Conservation (phyloP, 2,113 vertebrate genomes). For the Mionectes macconnelli region DNA sequence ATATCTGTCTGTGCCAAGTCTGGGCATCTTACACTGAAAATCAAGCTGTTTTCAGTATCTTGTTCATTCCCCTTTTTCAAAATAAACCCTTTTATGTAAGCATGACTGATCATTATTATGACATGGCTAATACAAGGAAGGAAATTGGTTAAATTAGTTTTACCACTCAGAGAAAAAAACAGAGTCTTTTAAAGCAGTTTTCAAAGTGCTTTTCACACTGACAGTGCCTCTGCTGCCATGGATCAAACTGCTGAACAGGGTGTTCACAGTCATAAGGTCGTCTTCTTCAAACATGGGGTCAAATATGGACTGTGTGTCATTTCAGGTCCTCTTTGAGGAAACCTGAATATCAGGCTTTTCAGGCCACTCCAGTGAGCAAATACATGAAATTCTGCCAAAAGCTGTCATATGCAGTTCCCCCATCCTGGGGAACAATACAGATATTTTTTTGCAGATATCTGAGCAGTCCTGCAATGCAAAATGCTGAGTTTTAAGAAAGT, state of each 20-base stretch:
- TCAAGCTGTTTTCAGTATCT: neutral
- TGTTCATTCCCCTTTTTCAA: neutral
- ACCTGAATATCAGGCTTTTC: slow-evolving; percentile 23
- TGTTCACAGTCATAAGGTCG: neutral
- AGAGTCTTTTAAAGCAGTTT: neutral
- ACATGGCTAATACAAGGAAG: neutral
- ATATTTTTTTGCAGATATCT: neutral
- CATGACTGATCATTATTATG: neutral
- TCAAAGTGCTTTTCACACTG: neutral
- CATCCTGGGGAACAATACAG: neutral
- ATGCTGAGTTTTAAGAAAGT: neutral
- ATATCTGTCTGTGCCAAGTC: neutral
- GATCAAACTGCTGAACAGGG: neutral
- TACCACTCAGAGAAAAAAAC: neutral
- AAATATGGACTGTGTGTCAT: neutral
- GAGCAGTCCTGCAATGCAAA: neutral
- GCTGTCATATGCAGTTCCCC: neutral
- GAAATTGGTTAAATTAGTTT: neutral
- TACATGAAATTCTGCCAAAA: neutral
- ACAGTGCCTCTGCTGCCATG: rapidly evolving
- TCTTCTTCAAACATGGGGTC: neutral
- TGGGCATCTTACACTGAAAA: neutral
- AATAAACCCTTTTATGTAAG: neutral
- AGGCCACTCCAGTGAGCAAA: neutral
- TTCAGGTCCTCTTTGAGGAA: neutral